Conservation (phyloP, 2,888 invertebrate genomes). For the Pterostichus niger region DNA sequence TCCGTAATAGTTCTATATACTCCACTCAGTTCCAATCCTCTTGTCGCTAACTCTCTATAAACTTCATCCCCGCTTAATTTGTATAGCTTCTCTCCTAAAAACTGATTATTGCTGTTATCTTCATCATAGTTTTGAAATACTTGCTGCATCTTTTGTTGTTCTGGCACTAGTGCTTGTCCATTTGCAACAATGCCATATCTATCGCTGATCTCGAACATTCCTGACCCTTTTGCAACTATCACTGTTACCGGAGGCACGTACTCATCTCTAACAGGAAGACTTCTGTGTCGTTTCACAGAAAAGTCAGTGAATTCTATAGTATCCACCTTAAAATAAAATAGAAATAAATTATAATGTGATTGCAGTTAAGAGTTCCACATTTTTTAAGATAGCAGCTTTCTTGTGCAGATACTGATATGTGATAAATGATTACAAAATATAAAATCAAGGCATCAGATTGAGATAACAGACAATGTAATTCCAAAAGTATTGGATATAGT, state of each 20-base stretch:
- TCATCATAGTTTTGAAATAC: conserved; percentile 72
- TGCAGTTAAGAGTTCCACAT: too few species aligned
- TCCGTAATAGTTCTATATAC: conserved; percentile 19
- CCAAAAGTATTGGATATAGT: too few species aligned
- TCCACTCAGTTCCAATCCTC: conserved; percentile 36
- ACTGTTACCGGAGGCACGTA: conserved; percentile 72
- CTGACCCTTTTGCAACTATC: conserved; percentile 76
- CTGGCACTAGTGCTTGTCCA: conserved; percentile 74
- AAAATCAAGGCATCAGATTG: too few species aligned
- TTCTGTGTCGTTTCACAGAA: conserved; percentile 9
- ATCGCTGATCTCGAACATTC: conserved; percentile 75
- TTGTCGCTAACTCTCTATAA: conserved; percentile 26
- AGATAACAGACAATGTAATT: too few species aligned
- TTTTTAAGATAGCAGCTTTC: too few species aligned
- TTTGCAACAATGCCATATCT: conserved; percentile 85
- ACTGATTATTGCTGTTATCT: conserved; percentile 1
- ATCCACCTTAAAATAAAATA: conserved; percentile 13
- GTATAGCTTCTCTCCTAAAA: conserved; percentile 4
- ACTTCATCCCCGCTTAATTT: conserved; percentile 21
- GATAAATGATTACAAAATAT: too few species aligned
- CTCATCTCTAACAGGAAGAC: conserved; percentile 12
- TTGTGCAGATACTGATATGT: too few species aligned
- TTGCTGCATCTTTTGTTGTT: conserved; percentile 72
- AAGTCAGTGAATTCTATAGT: conserved; percentile 5
- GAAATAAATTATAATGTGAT: neutral